Evolutionary conservation across 2,113 vertebrate genomes (phyloP), one percentile per base, ranked within the genome.

Genomic region (Arothron firmamentum): DNA sequence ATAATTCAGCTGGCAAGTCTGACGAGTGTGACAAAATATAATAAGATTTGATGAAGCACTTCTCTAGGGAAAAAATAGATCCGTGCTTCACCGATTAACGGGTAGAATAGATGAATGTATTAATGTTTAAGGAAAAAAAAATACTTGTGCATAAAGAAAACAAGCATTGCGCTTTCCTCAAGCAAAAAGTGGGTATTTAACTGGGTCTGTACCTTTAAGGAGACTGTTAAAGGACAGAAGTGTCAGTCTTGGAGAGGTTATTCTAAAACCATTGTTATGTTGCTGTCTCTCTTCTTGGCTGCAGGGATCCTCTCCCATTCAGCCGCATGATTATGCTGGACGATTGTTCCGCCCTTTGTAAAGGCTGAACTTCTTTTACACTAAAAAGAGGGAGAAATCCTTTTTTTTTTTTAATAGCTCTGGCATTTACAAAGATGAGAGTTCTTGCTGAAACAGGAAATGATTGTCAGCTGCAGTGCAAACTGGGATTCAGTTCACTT

Each of bases 21-120:
- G 43, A 69, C 19, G 21, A 69, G 61, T 42, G 69, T 67, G 75
- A 67, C 55, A 34, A 52, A 51, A 43, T 50, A 70, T 38, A 70
- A 64, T 10, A 38, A 56, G 75, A 73, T 75, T 64, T 63, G 52
- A 73, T 73, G 59, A 78, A 67, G 70, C 72, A 53, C 31, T 46
- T 74, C 55, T 19, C 43, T 48, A 6, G 19, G 9, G n/a, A 13
- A 56, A 62, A 50, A 64, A 50, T 18, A 18, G 49, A 46, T 38
- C 25, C 57, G 53, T 50, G 18, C 31, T 62, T 71, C n/a, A 55
- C 56, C 58, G 49, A 75, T 73, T 66, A 70, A 70, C 19, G 52
- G 16, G 18, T 15, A 55, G 48, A 72, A 56, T 11, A 9, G 17
- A 64, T 7, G 52, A 64, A 72, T 57, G 42, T 70, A 58, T 70